These are phyloP conservation scores for Nomada ruficornis DNA, from an alignment of 2,888 invertebrate genomes.

Conservation along the genomic window DNA sequence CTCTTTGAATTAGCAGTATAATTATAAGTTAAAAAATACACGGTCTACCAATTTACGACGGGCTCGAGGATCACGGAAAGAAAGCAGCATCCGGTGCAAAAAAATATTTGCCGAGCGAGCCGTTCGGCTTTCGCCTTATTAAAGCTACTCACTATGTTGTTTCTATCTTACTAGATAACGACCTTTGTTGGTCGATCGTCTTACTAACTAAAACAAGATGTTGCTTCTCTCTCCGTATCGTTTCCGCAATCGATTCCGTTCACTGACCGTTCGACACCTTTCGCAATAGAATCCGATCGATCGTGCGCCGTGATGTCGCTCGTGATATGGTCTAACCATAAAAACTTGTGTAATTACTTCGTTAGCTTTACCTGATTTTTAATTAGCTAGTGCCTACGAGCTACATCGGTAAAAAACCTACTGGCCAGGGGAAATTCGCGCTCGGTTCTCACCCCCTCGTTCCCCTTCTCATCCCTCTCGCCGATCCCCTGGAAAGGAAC, in stretches of 20 bases:
- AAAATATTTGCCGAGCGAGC: slow-evolving; percentile 65
- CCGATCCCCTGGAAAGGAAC: slow-evolving; percentile 9
- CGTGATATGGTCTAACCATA: slow-evolving; percentile 82
- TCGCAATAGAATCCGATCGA: slow-evolving; percentile 54
- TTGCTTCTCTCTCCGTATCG: background rate
- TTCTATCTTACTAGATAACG: slow-evolving; percentile 63
- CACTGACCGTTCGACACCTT: slow-evolving; percentile 8
- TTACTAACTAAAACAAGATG: slow-evolving; percentile 57
- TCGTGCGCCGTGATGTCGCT: slow-evolving; percentile 64
- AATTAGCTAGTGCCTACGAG: slow-evolving; percentile 78
- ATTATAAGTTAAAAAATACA: slow-evolving; percentile 29
- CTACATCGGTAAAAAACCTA: slow-evolving; percentile 82
- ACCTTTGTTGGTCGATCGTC: slow-evolving; percentile 49
- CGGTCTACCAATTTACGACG: background rate
- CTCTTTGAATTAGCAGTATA: background rate
- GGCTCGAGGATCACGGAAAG: slow-evolving; percentile 18
- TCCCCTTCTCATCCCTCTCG: too few species aligned
- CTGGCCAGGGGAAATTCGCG: slow-evolving; percentile 71
- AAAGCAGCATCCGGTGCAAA: slow-evolving; percentile 10
- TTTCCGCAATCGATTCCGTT: slow-evolving; percentile 25
- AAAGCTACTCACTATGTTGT: slow-evolving; percentile 57
- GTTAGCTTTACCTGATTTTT: slow-evolving; percentile 63
- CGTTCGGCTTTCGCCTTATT: slow-evolving; percentile 52
- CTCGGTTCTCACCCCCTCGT: slow-evolving; percentile 39
- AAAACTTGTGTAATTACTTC: slow-evolving; percentile 62